phyloP scores from a whole-genome alignment of 1,140 invertebrate genomes.

The Mycetomoellerius zeteki region DNA sequence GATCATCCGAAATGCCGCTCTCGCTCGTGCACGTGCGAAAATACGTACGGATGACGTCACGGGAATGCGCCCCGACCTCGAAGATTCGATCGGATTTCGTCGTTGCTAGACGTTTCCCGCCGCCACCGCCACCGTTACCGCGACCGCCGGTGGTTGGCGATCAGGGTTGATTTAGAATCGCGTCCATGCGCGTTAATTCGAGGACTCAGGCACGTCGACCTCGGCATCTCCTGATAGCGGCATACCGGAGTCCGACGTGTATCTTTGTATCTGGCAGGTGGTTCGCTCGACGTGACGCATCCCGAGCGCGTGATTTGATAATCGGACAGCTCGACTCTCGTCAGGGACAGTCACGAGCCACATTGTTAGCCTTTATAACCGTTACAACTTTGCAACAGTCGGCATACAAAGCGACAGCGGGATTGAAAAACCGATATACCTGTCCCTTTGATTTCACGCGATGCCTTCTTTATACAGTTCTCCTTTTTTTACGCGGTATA shows the following conservation, averaged over 20 bases:
- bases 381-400: constrained; percentile 23
- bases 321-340: not conserved
- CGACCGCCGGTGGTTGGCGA: not conserved
- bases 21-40: constrained; percentile 56
- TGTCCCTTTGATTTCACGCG: constrained; percentile 47
- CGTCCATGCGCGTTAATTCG: constrained; percentile 50
- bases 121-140: not conserved
- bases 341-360: not conserved
- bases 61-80: constrained; percentile 60
- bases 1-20: constrained; percentile 35
- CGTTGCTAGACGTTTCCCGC: constrained; percentile 42
- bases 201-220: constrained; percentile 50
- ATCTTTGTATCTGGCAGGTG: not conserved
- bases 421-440: constrained; percentile 56
- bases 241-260: not conserved
- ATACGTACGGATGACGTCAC: constrained; percentile 57
- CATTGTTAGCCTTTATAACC: constrained; percentile 9
- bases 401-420: constrained; percentile 40
- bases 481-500: not conserved
- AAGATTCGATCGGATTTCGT: constrained; percentile 54
- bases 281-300: not conserved
- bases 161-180: constrained; percentile 55
- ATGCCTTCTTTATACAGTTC: not conserved
- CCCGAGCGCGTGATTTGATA: constrained; percentile 43
- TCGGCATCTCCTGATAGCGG: not conserved